phyloP scores from a whole-genome alignment of 2,797 vertebrate species.

The Acrossocheilus fasciatus region DNA sequence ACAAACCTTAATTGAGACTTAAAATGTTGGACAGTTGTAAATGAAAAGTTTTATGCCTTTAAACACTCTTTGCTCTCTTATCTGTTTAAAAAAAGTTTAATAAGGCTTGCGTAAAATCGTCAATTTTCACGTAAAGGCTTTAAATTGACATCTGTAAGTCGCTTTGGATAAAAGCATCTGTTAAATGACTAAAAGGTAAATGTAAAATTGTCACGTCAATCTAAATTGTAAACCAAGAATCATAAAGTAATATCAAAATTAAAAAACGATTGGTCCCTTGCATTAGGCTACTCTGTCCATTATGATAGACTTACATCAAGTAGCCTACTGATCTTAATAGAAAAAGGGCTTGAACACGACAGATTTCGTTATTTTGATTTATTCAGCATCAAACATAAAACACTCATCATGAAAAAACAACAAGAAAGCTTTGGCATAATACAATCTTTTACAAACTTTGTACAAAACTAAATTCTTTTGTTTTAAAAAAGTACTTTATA shows the following conservation, averaged over 20 bases:
- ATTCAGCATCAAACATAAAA: conserved; percentile 81
- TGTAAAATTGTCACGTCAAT: background rate
- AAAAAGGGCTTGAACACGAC: conserved; percentile 54
- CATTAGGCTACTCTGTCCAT: background rate
- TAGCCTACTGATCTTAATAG: background rate
- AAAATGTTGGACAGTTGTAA: no score
- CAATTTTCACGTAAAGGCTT: background rate
- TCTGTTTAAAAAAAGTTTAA: background rate
- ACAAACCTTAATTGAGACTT: background rate
- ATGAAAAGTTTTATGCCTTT: background rate
- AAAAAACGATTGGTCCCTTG: background rate
- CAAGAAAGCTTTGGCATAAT: conserved; percentile 87
- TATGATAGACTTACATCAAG: background rate
- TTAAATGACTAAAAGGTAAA: no score
- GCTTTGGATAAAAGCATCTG: no score
- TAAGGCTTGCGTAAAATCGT: background rate
- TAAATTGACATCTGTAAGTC: background rate
- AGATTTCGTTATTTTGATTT: conserved; percentile 59
- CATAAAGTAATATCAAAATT: background rate
- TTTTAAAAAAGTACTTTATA: conserved; percentile 83
- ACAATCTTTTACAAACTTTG: conserved; percentile 83
- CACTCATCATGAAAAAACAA: conserved; percentile 61
- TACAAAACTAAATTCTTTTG: conserved; percentile 92
- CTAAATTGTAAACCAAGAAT: background rate
- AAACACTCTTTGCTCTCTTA: background rate